Base-by-base conservation (phyloP, 2,113 vertebrate species). In the Pachypanchax playfairii region DNA sequence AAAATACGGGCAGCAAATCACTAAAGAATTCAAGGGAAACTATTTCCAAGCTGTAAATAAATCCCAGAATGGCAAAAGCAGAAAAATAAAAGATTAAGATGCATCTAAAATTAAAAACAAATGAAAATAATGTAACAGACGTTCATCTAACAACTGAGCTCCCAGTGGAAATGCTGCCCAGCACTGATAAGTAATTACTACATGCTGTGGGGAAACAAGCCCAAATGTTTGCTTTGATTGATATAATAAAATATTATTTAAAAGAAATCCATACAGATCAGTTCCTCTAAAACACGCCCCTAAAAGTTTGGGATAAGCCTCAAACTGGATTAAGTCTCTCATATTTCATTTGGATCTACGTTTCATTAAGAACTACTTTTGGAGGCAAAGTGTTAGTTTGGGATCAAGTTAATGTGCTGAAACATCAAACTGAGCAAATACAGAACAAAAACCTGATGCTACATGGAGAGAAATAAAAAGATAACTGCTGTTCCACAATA, bases 401-500 rank as follows among this genome's bases (percentile, higher is more conserved):
- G 62, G 58, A 70, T 20, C 36, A 5, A 60, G 62, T 46, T 61
- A 53, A 78, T 64, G 70, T 65, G 53, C 77, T 71, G 75, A 86
- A 70, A 76, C 17, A 22, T 75, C 66, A 66, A 48, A 3, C 60
- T 56, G 69, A 67, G 24, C 38, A 66, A 87, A 87, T 73, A 22
- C 65, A 64, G 84, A 85, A 79, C 64, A 84, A 84, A 83, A 63
- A 70, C 74, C 48, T 67, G 81, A 82, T 82, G 87, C 88, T 86
- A 89, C 85, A 85, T 86, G 61, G 67, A 80, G 38, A 75, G 75
- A 77, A 76, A 65, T 51, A 81, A 84, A 85, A 79, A 75, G 74
- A 86, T 61, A 53, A 82, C 65, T 78, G 68, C 61, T 88, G 87
- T 87, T 71, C 70, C 82, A 80, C 75, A 73, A 79, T 68, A 90